Evolutionary conservation across 2,797 vertebrate genomes (phyloP).

Genomic region (Molothrus aeneus): DNA sequence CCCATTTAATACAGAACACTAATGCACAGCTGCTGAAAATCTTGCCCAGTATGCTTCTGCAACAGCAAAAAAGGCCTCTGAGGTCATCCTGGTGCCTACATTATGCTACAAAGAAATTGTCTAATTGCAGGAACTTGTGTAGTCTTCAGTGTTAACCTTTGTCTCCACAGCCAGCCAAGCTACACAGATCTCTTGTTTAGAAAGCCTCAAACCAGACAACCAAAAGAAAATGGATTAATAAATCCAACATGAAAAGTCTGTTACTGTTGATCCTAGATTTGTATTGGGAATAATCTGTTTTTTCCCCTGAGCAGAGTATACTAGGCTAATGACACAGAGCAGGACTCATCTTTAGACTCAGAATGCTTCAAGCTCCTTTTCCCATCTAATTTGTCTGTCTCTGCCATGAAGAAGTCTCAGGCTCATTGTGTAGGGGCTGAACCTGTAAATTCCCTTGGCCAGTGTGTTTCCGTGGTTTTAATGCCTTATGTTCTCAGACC

Average conservation of each 20-base stretch:
- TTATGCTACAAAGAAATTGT: constrained; percentile 26
- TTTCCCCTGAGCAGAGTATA: neutral
- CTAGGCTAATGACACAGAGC: neutral
- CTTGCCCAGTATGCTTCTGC: constrained; percentile 48
- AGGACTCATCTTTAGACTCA: neutral
- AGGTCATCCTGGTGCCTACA: constrained; percentile 40
- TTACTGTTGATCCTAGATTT: constrained; percentile 1
- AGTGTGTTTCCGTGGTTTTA: neutral
- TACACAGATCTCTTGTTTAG: neutral
- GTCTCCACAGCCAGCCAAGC: neutral
- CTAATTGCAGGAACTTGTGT: constrained; percentile 62
- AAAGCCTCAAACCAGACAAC: neutral
- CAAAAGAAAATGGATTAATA: constrained; percentile 6
- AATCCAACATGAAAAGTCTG: neutral
- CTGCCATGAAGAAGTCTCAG: neutral
- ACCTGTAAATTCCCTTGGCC: neutral
- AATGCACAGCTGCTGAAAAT: constrained; percentile 62
- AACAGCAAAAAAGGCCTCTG: constrained; percentile 26
- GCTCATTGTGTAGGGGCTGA: neutral
- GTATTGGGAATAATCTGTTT: neutral
- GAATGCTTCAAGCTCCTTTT: neutral
- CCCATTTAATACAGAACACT: constrained; percentile 27
- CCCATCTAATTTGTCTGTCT: neutral
- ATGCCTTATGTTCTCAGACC: neutral
- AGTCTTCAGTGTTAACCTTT: constrained; percentile 31